phyloP scores from a whole-genome alignment of 2,797 vertebrate species.

The Lateolabrax maculatus region DNA sequence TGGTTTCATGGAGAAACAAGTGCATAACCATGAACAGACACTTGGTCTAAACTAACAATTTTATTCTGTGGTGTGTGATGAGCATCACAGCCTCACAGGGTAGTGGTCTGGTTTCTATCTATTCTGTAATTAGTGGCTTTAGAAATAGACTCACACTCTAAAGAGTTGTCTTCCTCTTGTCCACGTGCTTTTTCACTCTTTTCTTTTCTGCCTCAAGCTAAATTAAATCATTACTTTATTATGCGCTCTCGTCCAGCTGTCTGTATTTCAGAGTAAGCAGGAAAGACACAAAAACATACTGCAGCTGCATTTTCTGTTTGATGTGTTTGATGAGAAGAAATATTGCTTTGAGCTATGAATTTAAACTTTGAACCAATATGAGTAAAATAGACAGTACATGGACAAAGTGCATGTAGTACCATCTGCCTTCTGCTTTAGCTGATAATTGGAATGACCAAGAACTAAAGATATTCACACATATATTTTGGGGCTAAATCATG shows the following conservation, averaged over 20 bases:
- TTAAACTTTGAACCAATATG: slow-evolving; percentile 27
- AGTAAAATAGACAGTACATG: slow-evolving; percentile 4
- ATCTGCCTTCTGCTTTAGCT: not conserved
- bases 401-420: not conserved
- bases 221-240: slow-evolving; percentile 54
- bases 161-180: slow-evolving; percentile 49
- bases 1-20: slow-evolving; percentile 30
- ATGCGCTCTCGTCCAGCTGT: slow-evolving; percentile 17
- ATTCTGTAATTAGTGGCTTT: slow-evolving; percentile 60
- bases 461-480: slow-evolving; percentile 4
- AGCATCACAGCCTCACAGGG: slow-evolving; percentile 12
- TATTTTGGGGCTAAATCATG: not conserved
- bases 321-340: slow-evolving; percentile 21
- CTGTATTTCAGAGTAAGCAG: slow-evolving; percentile 14
- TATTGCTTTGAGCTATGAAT: slow-evolving; percentile 26
- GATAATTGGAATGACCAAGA: slow-evolving; percentile 1
- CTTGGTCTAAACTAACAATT: slow-evolving; percentile 9
- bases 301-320: slow-evolving; percentile 19
- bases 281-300: slow-evolving; percentile 13
- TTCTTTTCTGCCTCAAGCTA: slow-evolving; percentile 24
- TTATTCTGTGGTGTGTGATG: slow-evolving; percentile 13
- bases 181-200: slow-evolving; percentile 14
- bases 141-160: slow-evolving; percentile 53
- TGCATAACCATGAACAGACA: slow-evolving; percentile 15
- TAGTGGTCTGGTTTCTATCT: slow-evolving; percentile 45